Conservation (phyloP, 2,888 invertebrate species). For the Tipula helvola region DNA sequence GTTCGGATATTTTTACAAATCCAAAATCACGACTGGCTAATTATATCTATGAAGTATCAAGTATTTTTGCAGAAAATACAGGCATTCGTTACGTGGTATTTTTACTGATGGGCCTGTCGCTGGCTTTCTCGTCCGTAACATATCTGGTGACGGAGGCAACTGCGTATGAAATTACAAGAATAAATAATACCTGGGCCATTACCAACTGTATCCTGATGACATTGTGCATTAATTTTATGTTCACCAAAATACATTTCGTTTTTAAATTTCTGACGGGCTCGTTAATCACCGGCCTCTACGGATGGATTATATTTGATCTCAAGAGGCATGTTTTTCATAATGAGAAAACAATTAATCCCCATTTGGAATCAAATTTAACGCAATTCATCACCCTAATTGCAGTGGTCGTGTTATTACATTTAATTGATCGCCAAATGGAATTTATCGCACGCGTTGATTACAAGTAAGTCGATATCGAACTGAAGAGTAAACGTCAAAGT, state of each 20-base stretch:
- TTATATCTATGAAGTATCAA: not conserved
- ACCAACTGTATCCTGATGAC: conserved; percentile 44
- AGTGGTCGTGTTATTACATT: conserved; percentile 62
- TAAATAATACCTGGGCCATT: conserved; percentile 27
- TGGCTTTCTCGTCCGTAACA: conserved; percentile 50
- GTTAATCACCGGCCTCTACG: conserved; percentile 50
- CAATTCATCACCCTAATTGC: conserved; percentile 63
- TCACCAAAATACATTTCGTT: conserved; percentile 71
- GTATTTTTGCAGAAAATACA: not conserved
- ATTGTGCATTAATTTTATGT: conserved; percentile 60
- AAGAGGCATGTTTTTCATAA: conserved; percentile 42
- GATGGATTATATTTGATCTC: conserved; percentile 52
- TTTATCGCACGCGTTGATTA: conserved; percentile 81
- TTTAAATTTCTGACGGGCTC: conserved; percentile 64
- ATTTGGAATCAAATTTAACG: conserved; percentile 51
- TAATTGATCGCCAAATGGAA: conserved; percentile 81
- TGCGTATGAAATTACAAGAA: conserved; percentile 7
- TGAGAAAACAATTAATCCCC: conserved; percentile 57
- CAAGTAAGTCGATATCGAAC: conserved; percentile 37
- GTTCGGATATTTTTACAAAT: not conserved
- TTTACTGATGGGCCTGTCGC: not conserved
- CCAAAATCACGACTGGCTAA: not conserved
- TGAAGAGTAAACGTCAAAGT: not conserved
- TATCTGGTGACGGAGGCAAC: conserved; percentile 38
- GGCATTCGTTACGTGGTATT: not conserved